Conservation (phyloP, 2,888 invertebrate genomes). For the Hirudinaria manillensis region DNA sequence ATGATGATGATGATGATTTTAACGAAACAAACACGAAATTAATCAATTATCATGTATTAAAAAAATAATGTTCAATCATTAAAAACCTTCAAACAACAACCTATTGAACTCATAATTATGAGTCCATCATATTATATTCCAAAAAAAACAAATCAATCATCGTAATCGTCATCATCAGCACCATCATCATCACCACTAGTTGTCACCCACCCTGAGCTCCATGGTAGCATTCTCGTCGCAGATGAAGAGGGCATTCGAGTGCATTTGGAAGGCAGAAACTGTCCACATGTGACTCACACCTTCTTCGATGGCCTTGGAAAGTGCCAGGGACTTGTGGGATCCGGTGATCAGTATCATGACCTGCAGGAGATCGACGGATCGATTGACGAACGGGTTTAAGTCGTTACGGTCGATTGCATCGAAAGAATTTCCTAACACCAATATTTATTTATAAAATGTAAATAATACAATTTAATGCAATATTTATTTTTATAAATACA, state of each 20-base stretch:
- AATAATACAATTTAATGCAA: background rate
- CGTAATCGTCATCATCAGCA: slow-evolving; percentile 4
- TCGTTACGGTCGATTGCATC: background rate
- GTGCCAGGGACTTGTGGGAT: slow-evolving; percentile 87
- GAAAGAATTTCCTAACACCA: too few relatives aligned
- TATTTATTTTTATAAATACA: too few relatives aligned
- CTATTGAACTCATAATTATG: background rate
- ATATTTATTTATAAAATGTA: too few relatives aligned
- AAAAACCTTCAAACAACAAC: background rate
- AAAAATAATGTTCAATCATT: background rate
- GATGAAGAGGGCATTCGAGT: slow-evolving; percentile 82
- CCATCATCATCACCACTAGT: background rate
- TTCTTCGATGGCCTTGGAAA: slow-evolving; percentile 95
- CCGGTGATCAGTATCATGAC: slow-evolving; percentile 96
- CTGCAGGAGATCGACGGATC: slow-evolving; percentile 54
- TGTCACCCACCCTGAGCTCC: slow-evolving; percentile 68
- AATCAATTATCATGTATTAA: background rate
- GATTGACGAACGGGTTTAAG: background rate
- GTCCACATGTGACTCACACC: slow-evolving; percentile 99
- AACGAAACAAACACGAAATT: background rate
- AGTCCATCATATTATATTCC: background rate
- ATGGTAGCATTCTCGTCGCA: slow-evolving; percentile 96
- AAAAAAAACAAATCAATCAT: background rate
- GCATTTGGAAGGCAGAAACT: slow-evolving; percentile 91
- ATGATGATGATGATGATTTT: background rate